These are phyloP conservation scores for Actenoides hombroni DNA, from an alignment of 2,113 vertebrate genomes.

Conservation along the genomic window DNA sequence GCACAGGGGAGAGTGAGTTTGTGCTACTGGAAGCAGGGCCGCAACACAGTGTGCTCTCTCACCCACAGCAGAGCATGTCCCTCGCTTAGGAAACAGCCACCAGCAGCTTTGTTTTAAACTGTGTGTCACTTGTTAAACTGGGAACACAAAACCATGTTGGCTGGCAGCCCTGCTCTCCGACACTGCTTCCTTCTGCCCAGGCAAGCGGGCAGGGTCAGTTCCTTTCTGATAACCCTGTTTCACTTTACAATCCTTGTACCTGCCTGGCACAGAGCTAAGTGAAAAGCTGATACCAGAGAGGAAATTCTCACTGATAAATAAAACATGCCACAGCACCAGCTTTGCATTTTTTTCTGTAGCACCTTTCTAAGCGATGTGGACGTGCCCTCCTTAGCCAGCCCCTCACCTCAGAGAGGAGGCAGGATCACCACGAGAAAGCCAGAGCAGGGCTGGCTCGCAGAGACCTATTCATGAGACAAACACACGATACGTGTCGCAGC, in stretches of 20 bases:
- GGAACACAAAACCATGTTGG: neutral
- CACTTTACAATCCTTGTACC: neutral
- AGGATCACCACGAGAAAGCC: neutral
- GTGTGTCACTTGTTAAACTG: neutral
- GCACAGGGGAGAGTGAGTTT: neutral
- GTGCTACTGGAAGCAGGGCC: neutral
- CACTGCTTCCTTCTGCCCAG: neutral
- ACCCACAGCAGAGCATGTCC: rapidly evolving
- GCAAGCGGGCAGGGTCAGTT: neutral
- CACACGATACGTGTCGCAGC: neutral
- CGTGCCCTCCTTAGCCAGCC: neutral
- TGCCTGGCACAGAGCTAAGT: neutral
- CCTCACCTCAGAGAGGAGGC: neutral
- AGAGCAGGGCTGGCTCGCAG: neutral
- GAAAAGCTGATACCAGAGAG: neutral
- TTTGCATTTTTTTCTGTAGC: neutral
- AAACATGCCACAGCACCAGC: neutral
- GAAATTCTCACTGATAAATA: neutral
- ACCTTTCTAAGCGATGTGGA: rapidly evolving
- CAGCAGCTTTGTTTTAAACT: neutral
- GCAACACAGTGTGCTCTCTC: neutral
- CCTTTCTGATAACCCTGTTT: neutral
- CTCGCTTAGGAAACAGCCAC: neutral
- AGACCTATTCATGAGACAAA: neutral
- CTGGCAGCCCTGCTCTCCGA: neutral